These are phyloP conservation scores for Atta texana DNA, from an alignment of 1,140 invertebrate species.

Conservation along the genomic window DNA sequence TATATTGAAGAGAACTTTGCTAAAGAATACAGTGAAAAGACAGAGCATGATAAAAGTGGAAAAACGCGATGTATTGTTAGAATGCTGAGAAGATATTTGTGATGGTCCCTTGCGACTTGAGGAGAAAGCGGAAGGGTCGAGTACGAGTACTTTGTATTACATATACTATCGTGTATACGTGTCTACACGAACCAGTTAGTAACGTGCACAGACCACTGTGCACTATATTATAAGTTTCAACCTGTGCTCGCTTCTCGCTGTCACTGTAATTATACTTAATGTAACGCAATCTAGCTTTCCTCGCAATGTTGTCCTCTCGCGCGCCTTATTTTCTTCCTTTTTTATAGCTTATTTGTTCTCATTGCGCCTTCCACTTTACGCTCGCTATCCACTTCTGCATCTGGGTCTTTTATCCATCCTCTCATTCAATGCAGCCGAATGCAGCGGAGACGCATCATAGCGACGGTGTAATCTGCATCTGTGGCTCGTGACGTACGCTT, in stretches of 20 bases:
- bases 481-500: slow-evolving; percentile 70
- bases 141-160: slow-evolving; percentile 46
- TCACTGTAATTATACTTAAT: slow-evolving; percentile 77
- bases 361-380: slow-evolving; percentile 3
- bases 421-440: slow-evolving; percentile 23
- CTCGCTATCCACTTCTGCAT: slow-evolving; percentile 39
- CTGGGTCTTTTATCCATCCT: slow-evolving; percentile 17
- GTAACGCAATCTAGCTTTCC: slow-evolving; percentile 63
- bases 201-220: slow-evolving; percentile 24
- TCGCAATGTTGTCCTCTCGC: slow-evolving; percentile 46
- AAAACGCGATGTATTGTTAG: slow-evolving; percentile 32
- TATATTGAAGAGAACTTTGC: neutral
- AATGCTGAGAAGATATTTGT: neutral
- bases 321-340: slow-evolving; percentile 51
- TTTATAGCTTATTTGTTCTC: slow-evolving; percentile 12
- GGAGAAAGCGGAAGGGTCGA: slow-evolving; percentile 25
- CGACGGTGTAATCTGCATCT: slow-evolving; percentile 43
- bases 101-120: slow-evolving; percentile 16
- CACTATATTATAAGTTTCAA: slow-evolving; percentile 76
- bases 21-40: neutral
- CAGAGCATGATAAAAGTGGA: slow-evolving; percentile 1
- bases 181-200: slow-evolving; percentile 36
- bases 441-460: slow-evolving; percentile 7
- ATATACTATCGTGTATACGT: slow-evolving; percentile 1
- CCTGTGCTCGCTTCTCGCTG: slow-evolving; percentile 72